Conservation (phyloP, 2,113 vertebrate genomes). For the Microcebus murinus region DNA sequence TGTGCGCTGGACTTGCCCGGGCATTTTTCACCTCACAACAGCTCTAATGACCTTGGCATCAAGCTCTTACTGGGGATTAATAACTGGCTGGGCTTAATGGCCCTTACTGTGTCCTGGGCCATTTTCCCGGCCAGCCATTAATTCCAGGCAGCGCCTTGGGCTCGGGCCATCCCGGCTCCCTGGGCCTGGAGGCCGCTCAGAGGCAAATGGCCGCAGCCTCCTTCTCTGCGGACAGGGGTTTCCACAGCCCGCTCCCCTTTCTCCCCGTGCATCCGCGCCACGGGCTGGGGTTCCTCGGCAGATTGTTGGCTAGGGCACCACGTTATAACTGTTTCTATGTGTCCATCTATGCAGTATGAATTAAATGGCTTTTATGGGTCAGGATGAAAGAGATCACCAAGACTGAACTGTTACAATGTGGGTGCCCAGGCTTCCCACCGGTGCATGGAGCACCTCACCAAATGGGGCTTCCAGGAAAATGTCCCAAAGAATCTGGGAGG, state of each 20-base stretch:
- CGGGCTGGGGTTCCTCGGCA: not conserved
- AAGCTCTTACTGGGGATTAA: slow-evolving; percentile 82
- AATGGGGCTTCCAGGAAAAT: not conserved
- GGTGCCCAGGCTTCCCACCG: not conserved
- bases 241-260: not conserved
- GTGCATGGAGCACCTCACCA: not conserved
- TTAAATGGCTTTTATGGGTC: not conserved
- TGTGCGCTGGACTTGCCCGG: slow-evolving; percentile 30
- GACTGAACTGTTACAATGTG: not conserved
- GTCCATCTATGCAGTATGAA: not conserved
- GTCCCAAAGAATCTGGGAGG: not conserved
- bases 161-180: slow-evolving; percentile 73
- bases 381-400: not conserved
- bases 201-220: not conserved
- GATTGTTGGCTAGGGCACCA: not conserved
- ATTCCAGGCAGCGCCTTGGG: slow-evolving; percentile 77
- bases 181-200: not conserved
- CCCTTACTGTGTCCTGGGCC: slow-evolving; percentile 84
- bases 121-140: slow-evolving; percentile 84
- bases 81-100: slow-evolving; percentile 85
- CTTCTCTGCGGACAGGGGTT: slow-evolving; percentile 40
- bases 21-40: slow-evolving; percentile 70
- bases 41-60: slow-evolving; percentile 83
- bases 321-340: not conserved
- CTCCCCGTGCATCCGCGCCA: not conserved